Evolutionary conservation across 1,140 invertebrate genomes (phyloP).

Genomic region (Tachypleus tridentatus): DNA sequence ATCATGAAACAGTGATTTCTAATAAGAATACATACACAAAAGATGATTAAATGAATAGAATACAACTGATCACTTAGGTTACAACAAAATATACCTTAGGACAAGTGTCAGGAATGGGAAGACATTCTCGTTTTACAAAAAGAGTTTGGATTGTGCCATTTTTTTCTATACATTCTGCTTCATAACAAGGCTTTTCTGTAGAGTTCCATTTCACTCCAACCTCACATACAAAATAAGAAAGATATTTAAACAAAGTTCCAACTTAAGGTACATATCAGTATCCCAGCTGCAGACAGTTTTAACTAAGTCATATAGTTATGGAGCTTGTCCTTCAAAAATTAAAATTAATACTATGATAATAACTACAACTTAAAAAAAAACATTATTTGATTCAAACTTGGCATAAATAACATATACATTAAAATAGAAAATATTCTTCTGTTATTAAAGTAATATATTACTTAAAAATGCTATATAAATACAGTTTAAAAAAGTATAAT

Average conservation of each 20-base stretch:
- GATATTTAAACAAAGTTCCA: not conserved
- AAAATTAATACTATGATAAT: not conserved
- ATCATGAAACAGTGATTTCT: not conserved
- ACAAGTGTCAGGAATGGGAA: conserved; percentile 43
- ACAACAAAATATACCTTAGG: conserved; percentile 25
- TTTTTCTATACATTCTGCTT: conserved; percentile 42
- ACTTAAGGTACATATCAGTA: not conserved
- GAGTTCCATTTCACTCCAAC: conserved; percentile 43
- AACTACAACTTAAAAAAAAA: not conserved
- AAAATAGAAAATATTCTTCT: no score
- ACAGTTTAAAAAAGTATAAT: no score
- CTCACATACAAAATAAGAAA: conserved; percentile 27
- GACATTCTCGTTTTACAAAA: conserved; percentile 36
- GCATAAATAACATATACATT: no score
- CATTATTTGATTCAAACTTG: not conserved
- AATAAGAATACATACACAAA: not conserved
- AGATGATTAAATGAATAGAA: conserved; percentile 7
- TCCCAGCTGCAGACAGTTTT: not conserved
- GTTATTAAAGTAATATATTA: no score
- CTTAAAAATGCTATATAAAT: no score
- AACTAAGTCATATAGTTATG: not conserved
- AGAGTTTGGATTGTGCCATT: conserved; percentile 34
- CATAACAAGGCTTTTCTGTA: conserved; percentile 45
- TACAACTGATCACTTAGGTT: not conserved
- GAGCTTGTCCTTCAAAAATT: not conserved